A percentile compares a stretch with the other conserved stretches of the same genome.
Conservation (phyloP, 1,140 invertebrate species). For the Pachypeltis micranthus region DNA sequence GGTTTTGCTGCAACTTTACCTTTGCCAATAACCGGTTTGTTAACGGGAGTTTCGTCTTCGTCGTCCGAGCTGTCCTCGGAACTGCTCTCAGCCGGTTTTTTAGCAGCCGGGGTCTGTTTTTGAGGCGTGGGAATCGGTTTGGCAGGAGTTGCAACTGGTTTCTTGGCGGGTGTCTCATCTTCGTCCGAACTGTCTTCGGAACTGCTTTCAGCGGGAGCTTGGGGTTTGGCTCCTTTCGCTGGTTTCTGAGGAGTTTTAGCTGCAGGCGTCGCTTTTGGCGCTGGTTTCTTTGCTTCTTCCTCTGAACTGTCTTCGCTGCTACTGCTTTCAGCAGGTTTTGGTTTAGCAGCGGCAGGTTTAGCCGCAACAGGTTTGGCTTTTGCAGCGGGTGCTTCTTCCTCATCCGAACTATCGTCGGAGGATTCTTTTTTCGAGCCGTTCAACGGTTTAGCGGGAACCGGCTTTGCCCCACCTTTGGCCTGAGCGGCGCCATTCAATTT, state of each 20-base stretch:
- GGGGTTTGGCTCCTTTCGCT: slow-evolving; percentile 19
- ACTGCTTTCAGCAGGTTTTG: slow-evolving; percentile 15
- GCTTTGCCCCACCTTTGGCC: background rate
- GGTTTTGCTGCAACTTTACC: slow-evolving; percentile 5
- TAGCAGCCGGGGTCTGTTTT: background rate
- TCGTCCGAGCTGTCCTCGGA: slow-evolving; percentile 24
- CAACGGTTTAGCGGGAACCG: background rate
- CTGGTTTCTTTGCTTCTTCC: slow-evolving; percentile 15
- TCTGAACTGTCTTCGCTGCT: slow-evolving; percentile 23
- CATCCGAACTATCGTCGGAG: background rate
- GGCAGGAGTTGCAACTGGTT: slow-evolving; percentile 13
- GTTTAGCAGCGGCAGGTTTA: slow-evolving; percentile 23
- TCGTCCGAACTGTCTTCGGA: slow-evolving; percentile 37
- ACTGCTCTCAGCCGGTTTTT: slow-evolving; percentile 10
- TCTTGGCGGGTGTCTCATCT: slow-evolving; percentile 27
- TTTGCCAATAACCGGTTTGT: slow-evolving; percentile 19
- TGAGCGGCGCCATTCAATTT: no score
- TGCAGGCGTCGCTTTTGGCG: slow-evolving; percentile 17
- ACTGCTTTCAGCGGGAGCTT: slow-evolving; percentile 30
- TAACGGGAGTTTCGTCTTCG: slow-evolving; percentile 13
- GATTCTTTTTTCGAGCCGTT: background rate
- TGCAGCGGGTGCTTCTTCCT: slow-evolving; percentile 26
- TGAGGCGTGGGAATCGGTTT: background rate
- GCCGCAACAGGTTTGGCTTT: slow-evolving; percentile 22
- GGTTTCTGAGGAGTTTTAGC: background rate